A percentile compares a stretch with the other conserved stretches of the same genome.
Conservation (phyloP, 2,113 vertebrate genomes). For the Murina feae region DNA sequence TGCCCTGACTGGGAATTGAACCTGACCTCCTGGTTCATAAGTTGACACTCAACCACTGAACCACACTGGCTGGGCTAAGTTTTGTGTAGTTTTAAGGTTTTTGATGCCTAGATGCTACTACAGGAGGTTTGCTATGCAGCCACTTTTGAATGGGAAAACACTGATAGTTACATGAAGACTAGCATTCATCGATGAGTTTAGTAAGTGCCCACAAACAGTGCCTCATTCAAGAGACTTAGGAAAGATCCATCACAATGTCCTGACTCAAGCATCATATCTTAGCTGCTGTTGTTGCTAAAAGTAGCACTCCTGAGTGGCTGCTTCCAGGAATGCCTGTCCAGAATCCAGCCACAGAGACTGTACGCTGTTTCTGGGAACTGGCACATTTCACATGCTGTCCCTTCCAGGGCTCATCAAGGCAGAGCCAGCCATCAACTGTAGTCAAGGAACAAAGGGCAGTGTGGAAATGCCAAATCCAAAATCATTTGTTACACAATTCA, state of each 20-base stretch:
- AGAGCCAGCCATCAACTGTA: not conserved
- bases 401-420: conserved; percentile 34
- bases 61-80: not conserved
- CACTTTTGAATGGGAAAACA: not conserved
- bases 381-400: conserved; percentile 49
- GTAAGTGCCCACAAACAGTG: conserved; percentile 4
- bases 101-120: not conserved
- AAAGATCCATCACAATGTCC: conserved; percentile 19
- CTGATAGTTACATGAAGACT: not conserved
- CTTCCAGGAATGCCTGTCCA: conserved; percentile 68
- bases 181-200: not conserved
- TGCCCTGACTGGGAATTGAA: too few relatives aligned
- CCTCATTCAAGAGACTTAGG: conserved; percentile 39
- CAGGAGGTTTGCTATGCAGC: not conserved
- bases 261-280: conserved; percentile 51
- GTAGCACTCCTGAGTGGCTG: conserved; percentile 67
- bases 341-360: conserved; percentile 17
- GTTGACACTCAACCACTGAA: too few relatives aligned
- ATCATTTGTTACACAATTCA: not conserved
- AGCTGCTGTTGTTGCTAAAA: conserved; percentile 66
- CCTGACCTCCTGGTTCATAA: too few relatives aligned
- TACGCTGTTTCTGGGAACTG: conserved; percentile 62
- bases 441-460: conserved; percentile 43
- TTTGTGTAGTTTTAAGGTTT: not conserved
- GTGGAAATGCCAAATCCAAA: not conserved